Evolutionary conservation across 2,888 invertebrate genomes (phyloP), one percentile per base, ranked within the genome.

Genomic region (Rhaphigaster nebulosa): DNA sequence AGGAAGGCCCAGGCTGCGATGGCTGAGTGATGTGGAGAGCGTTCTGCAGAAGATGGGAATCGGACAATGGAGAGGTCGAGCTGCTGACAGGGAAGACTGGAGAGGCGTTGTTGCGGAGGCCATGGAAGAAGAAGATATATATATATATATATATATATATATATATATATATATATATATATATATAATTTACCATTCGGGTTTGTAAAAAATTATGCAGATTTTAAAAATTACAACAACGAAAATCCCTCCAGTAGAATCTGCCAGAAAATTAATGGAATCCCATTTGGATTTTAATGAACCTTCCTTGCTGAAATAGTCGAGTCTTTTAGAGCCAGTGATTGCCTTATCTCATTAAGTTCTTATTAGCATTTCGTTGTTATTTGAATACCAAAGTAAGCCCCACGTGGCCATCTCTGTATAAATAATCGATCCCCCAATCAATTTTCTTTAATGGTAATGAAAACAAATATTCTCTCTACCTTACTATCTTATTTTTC

Each of bases 341-440:
- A 65, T 65, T 65, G 65, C 65, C 65, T 65, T 65, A 65, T 5
- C 65, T 65, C 65, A 65, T 65, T 65, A 65, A 65, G 65, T 65
- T 65, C 65, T 65, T 18, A 65, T 65, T 65, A 65, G 65, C 65
- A 29, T 65, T 29, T 65, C 65, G 29, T 65, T 29, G 65, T 65
- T 65, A 34, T 65, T 34, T 65, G 65, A 65, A 65, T 65, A 65
- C 65, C 65, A 65, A 65, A 65, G 18, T 29, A 65, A 65, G 29
- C 8, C 29, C 65, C 29, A 65, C 29, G 29, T 65, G 65, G 29
- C 65, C 0, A 65, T 65, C 18, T 0, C 13, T 29, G 29, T 29
- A 29, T 65, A 29, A 65, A 34, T 65, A 65, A 18, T 3, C 15
- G 15, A 34, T 65, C 1, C 18, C 18, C 1, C 18, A 34, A 65